Percentiles rank a stretch among this genome's conserved stretches.
These are phyloP conservation scores for Podarcis lilfordi DNA, from an alignment of 2,797 vertebrate genomes.

Conservation along the genomic window DNA sequence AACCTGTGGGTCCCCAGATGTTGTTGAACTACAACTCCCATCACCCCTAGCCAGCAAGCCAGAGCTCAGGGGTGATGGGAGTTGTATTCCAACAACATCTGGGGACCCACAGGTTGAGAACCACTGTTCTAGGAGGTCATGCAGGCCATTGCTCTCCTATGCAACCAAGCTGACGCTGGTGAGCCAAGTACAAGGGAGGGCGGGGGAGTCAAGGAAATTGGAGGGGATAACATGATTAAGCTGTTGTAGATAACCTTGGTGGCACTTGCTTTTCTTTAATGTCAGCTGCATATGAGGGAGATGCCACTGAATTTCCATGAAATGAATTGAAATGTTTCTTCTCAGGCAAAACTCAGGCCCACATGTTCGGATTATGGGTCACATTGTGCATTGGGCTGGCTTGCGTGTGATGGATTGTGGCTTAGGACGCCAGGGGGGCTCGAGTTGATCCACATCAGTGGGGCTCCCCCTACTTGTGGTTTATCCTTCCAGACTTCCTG, in stretches of 20 bases:
- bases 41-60: no score
- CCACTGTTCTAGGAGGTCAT: constrained; percentile 14
- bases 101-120: no score
- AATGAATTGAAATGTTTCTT: neutral
- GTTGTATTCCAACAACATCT: no score
- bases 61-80: no score
- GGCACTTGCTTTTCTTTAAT: neutral
- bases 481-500: no score
- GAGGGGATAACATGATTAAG: constrained; percentile 33
- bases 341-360: neutral
- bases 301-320: neutral
- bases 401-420: no score
- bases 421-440: no score
- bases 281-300: neutral
- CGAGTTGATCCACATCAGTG: rapidly evolving
- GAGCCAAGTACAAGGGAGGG: constrained; percentile 11
- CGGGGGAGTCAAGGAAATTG: neutral
- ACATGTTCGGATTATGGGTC: no score
- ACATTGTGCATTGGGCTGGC: no score
- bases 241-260: neutral
- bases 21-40: no score
- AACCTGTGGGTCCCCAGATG: no score
- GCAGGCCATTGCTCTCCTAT: neutral
- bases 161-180: constrained; percentile 28
- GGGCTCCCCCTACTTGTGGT: no score